Base-by-base conservation (phyloP, 2,113 vertebrate species). In the Dromas ardeola region DNA sequence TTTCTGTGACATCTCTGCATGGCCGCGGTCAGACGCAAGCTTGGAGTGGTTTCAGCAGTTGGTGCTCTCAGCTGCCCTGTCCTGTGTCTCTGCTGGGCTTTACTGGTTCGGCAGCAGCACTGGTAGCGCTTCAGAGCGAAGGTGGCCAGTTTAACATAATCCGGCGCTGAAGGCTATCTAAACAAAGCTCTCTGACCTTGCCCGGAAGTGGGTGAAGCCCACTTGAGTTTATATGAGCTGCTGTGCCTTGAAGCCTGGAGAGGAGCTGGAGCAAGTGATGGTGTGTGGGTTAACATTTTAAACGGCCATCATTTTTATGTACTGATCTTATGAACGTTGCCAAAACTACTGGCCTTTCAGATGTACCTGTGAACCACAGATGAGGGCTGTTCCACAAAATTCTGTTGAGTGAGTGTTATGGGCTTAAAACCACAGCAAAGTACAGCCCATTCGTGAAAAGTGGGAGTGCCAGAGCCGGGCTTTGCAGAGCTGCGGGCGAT, bases 401-500 rank as follows among this genome's bases (percentile, higher is more conserved):
- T 22, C 7, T 42, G 30, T 59, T 14, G 1, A 0, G 9, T 14
- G 10, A 15, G 21, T 9, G 42, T 29, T 58, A 29, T 0, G 2
- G 45, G 50, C 65, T 90, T 62, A 58, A 56, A 81, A 26, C 36
- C 19, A 32, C 29, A 25, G 61, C 10, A 8, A 32, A n/a, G 40
- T 7, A 10, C 21, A 5, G 5, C 3, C 3, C 15, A 0, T 11
- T 6, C 1, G 2, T n/a, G 65, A 26, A 10, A 36, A 42, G 22
- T 20, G 6, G 3, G 49, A 4, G 81, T 9, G 38, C 14, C 0
- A 5, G 50, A 22, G 58, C 2, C 5, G 13, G 30, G 58, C 26
- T 8, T 10, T 15, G 62, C 62, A 50, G 76, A 56, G 15, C 53
- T 34, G 6, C 1, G 8, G 43, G 40, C 11, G 6, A 12, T 23